Conservation (phyloP, 2,888 invertebrate species). For the Drosophila mayaguana region DNA sequence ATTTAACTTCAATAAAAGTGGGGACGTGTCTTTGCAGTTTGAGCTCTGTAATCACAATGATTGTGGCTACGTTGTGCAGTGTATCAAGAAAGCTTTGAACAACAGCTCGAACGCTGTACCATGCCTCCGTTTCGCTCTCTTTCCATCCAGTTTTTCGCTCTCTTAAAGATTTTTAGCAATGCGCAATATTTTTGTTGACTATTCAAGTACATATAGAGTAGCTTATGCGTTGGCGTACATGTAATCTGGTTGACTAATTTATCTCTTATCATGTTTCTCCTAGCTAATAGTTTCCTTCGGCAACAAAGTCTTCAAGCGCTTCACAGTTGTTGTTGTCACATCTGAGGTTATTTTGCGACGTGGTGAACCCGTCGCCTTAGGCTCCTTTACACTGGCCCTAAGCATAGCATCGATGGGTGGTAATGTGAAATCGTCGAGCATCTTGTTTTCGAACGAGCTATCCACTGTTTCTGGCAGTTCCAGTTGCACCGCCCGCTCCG, state of each 20-base stretch:
- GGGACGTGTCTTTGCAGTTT: constrained; percentile 21
- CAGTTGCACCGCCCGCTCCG: constrained; percentile 82
- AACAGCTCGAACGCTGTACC: constrained; percentile 1
- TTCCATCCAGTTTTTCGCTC: constrained; percentile 13
- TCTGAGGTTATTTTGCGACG: constrained; percentile 3
- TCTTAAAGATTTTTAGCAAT: constrained; percentile 18
- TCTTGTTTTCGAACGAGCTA: constrained; percentile 79
- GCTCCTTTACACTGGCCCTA: not conserved
- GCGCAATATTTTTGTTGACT: constrained; percentile 18
- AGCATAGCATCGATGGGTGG: constrained; percentile 58
- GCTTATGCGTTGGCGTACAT: not conserved
- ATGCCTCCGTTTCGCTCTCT: constrained; percentile 1
- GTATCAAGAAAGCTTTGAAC: constrained; percentile 41
- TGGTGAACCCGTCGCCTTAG: constrained; percentile 3
- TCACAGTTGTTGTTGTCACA: constrained; percentile 24
- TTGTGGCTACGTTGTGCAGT: not conserved
- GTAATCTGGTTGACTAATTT: not conserved
- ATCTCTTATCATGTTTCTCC: not conserved
- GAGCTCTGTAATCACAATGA: constrained; percentile 25
- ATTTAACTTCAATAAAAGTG: constrained; percentile 1
- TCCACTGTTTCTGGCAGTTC: constrained; percentile 82
- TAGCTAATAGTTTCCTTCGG: constrained; percentile 47
- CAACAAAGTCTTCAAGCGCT: constrained; percentile 52
- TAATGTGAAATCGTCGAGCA: constrained; percentile 77
- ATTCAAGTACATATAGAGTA: not conserved